Percentiles rank a stretch among this genome's conserved stretches.
Evolutionary conservation across 2,113 vertebrate species (phyloP).

Genomic region (Collichthys lucidus): DNA sequence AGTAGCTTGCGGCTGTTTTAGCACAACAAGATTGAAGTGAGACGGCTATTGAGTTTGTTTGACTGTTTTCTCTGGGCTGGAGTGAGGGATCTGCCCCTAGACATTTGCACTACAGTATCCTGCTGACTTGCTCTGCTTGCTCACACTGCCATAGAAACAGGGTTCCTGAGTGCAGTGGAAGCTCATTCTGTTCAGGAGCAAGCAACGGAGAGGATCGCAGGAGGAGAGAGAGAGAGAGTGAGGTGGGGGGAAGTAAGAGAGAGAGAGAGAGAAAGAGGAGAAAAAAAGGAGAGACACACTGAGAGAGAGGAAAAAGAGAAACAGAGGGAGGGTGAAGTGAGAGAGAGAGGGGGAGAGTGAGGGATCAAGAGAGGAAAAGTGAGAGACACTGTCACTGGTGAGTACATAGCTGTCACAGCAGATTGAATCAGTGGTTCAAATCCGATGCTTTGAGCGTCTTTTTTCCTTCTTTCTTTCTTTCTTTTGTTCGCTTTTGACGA

Average conservation of each 20-base stretch:
- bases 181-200: slow-evolving; percentile 82
- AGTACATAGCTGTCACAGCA: slow-evolving; percentile 78
- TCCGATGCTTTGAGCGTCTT: slow-evolving; percentile 56
- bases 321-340: slow-evolving; percentile 39
- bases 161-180: slow-evolving; percentile 76
- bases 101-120: slow-evolving; percentile 79
- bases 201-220: slow-evolving; percentile 74
- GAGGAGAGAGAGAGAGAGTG: slow-evolving; percentile 38
- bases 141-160: slow-evolving; percentile 85
- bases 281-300: neutral
- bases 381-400: slow-evolving; percentile 77
- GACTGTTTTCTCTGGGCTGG: slow-evolving; percentile 69
- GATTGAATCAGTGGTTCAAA: slow-evolving; percentile 52
- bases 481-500: slow-evolving; percentile 50
- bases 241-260: neutral
- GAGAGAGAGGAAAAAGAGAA: slow-evolving; percentile 3
- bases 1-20: slow-evolving; percentile 46
- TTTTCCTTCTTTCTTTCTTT: slow-evolving; percentile 45
- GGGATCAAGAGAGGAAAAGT: slow-evolving; percentile 73
- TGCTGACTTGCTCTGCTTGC: slow-evolving; percentile 81
- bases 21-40: slow-evolving; percentile 57
- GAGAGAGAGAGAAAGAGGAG: slow-evolving; percentile 1
- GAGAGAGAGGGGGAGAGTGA: slow-evolving; percentile 50
- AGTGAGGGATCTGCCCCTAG: slow-evolving; percentile 80
- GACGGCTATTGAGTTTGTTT: slow-evolving; percentile 60